Evolutionary conservation across 1,140 invertebrate genomes (phyloP).

Genomic region (Tetramorium alpestre): DNA sequence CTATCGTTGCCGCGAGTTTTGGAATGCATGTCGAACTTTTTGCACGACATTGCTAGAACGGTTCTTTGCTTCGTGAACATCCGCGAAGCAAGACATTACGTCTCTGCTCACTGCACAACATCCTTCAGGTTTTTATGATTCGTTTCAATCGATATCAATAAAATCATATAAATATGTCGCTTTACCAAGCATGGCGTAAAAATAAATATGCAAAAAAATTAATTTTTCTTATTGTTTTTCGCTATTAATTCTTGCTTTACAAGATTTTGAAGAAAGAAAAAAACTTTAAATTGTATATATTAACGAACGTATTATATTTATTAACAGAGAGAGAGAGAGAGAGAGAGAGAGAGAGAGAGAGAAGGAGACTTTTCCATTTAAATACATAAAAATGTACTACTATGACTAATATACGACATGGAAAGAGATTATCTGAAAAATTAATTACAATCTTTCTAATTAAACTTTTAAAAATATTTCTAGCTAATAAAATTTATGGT

Average conservation of each 20-base stretch:
- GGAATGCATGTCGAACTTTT: slow-evolving; percentile 71
- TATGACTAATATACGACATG: neutral
- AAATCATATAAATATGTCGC: neutral
- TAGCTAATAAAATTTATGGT: neutral
- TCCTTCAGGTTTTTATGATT: slow-evolving; percentile 14
- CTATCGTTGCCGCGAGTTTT: slow-evolving; percentile 15
- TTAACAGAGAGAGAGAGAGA: no score
- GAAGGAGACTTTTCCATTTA: no score
- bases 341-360: no score
- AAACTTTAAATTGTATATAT: no score
- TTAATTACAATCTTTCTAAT: neutral
- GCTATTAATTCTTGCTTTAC: neutral
- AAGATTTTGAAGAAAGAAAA: neutral
- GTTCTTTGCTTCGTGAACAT: slow-evolving; percentile 53
- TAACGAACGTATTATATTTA: no score
- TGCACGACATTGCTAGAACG: slow-evolving; percentile 60
- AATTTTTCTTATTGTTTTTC: neutral
- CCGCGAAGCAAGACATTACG: slow-evolving; percentile 39
- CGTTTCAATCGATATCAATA: neutral
- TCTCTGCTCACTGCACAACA: neutral
- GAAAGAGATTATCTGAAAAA: neutral
- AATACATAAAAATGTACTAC: neutral
- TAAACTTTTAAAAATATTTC: neutral
- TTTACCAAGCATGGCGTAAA: neutral
- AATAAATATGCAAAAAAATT: neutral